Conservation (phyloP, 2,888 invertebrate genomes). For the Bembecia ichneumoniformis region DNA sequence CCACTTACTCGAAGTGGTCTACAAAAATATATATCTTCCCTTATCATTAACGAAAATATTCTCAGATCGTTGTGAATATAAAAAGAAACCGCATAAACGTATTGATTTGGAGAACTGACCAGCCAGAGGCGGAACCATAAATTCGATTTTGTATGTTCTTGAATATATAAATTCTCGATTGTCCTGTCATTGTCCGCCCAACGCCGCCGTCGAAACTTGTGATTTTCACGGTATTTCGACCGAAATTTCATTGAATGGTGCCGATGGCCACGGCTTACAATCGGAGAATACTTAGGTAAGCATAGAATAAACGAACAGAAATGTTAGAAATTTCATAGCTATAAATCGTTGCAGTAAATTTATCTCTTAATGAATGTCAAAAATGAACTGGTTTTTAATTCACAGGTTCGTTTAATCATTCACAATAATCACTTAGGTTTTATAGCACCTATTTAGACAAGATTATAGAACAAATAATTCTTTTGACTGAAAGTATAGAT, state of each 20-base stretch:
- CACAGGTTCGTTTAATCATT: no score
- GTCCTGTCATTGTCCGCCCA: constrained; percentile 37
- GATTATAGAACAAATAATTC: not conserved
- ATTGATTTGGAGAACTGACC: constrained; percentile 19
- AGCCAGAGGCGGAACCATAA: constrained; percentile 28
- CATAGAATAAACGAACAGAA: not conserved
- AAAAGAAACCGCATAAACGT: no score
- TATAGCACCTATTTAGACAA: no score
- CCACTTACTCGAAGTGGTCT: constrained; percentile 6
- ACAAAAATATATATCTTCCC: no score
- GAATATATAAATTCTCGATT: constrained; percentile 50
- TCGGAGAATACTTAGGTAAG: constrained; percentile 3
- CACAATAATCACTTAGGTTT: no score
- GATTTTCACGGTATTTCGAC: constrained; percentile 17
- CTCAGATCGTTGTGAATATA: no score
- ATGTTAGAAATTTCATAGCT: no score
- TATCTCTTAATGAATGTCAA: no score
- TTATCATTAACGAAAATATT: no score
- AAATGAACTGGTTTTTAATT: no score
- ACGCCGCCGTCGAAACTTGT: constrained; percentile 22
- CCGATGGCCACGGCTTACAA: constrained; percentile 2
- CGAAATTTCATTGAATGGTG: not conserved
- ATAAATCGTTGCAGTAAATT: no score
- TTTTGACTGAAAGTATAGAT: not conserved
- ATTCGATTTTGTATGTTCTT: constrained; percentile 27